Evolutionary conservation across 2,113 vertebrate genomes (phyloP), one percentile per base, ranked within the genome.

Genomic region (Coturnix japonica): DNA sequence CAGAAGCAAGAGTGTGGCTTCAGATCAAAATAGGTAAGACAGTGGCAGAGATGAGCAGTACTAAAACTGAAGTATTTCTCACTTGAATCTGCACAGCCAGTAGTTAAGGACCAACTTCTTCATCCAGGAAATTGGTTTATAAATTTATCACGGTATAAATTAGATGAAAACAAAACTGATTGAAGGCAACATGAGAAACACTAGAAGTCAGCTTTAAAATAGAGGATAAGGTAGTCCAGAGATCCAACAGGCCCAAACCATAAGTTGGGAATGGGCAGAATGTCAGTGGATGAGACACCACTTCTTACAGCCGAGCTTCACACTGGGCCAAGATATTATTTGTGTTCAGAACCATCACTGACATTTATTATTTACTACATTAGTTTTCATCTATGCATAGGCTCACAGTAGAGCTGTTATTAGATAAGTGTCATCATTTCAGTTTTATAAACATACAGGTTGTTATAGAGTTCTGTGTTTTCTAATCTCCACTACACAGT

Each of bases 361-460:
- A 33, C 37, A 19, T 60, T 60, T 81, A 72, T 25, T 63, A n/a
- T 84, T 91, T 79, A 23, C 33, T 30, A 7, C 30, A 56, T 79
- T 93, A 41, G 39, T 94, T 61, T 94, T 63, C 75, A 91, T 44
- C n/a, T 56, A 5, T 51, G 17, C 18, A 1, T 22, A 75, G 15
- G 19, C 57, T 82, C 21, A 78, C 53, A 70, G 39, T 66, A 69
- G 59, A 76, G 31, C 73, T 91, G 30, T 71, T 95, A 89, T 93
- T 78, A 85, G 86, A 59, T 87, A 87, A 93, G 84, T 93, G 94
- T 93, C 88, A 92, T 76, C 60, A 67, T 90, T 72, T 95, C 87
- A 79, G 44, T 72, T 92, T 93, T 86, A 57, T 53, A 88, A 96
- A 93, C 79, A 95, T 94, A 53, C 79, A 93, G 67, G 65, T 86